phyloP scores from a whole-genome alignment of 2,888 invertebrate genomes.

The Hartigia nigra region DNA sequence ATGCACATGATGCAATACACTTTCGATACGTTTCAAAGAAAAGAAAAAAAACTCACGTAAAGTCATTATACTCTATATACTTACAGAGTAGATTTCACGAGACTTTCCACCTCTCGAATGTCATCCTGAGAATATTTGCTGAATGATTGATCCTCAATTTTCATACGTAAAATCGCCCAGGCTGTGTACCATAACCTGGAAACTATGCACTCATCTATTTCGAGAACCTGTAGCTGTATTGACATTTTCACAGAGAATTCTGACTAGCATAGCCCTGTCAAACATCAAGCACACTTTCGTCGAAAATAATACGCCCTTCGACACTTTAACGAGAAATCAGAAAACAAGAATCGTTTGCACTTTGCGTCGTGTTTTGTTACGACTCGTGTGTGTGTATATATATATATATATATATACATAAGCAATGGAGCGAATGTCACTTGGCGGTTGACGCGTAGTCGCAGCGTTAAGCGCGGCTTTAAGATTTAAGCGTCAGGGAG shows the following conservation, averaged over 20 bases:
- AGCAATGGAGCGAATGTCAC: neutral
- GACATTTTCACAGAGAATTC: conserved; percentile 38
- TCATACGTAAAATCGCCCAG: conserved; percentile 35
- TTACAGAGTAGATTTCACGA: conserved; percentile 29
- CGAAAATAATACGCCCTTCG: neutral
- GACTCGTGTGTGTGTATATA: neutral
- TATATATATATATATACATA: neutral
- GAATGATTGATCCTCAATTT: conserved; percentile 25
- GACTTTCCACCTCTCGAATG: conserved; percentile 22
- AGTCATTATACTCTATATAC: neutral
- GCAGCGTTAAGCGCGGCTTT: neutral
- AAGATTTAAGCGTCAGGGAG: no score
- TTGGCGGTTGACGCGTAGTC: neutral
- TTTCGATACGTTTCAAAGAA: no score
- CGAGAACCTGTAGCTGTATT: conserved; percentile 31
- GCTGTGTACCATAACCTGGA: conserved; percentile 60
- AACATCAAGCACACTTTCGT: neutral
- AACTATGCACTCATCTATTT: conserved; percentile 41
- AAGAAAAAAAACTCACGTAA: neutral
- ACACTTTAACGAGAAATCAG: neutral
- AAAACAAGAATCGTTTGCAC: neutral
- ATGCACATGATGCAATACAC: neutral
- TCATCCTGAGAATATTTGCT: conserved; percentile 25
- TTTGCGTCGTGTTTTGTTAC: neutral
- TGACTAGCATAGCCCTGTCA: neutral